Evolutionary conservation across 2,888 invertebrate species (phyloP).

Genomic region (Orthosia cruda): DNA sequence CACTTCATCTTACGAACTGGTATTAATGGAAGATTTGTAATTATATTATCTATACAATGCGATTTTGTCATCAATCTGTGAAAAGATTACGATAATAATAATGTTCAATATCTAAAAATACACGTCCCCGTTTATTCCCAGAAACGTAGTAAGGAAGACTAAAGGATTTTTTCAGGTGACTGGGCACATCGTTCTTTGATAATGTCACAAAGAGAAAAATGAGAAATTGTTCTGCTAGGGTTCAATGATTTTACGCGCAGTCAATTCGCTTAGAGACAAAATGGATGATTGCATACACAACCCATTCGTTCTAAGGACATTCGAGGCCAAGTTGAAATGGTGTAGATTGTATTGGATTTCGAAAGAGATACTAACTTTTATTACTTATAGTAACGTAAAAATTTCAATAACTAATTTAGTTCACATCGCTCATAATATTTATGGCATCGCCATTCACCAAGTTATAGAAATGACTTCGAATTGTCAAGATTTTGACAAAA

Average conservation of each 20-base stretch:
- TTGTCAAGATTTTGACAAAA: neutral
- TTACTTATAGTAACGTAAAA: neutral
- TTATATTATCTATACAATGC: neutral
- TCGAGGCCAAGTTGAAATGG: conserved; percentile 10
- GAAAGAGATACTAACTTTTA: neutral
- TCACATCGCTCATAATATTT: neutral
- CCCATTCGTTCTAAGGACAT: conserved; percentile 23
- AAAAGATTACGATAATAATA: neutral
- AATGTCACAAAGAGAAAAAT: conserved; percentile 51
- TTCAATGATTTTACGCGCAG: conserved; percentile 48
- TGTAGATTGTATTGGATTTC: conserved; percentile 1
- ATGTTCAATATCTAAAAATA: conserved; percentile 33
- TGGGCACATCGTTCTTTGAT: conserved; percentile 40
- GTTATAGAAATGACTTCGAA: no score
- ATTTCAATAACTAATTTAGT: neutral
- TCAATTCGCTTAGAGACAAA: conserved; percentile 42
- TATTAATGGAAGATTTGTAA: neutral
- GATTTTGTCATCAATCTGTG: neutral
- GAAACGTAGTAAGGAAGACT: conserved; percentile 27
- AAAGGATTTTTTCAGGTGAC: conserved; percentile 48
- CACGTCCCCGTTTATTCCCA: conserved; percentile 14
- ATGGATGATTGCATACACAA: conserved; percentile 36
- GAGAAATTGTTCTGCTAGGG: conserved; percentile 40
- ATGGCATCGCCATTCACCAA: no score
- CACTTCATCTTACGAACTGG: no score